Conservation (phyloP, 2,113 vertebrate species). For the rat (Rattus norvegicus) region GRCr8 NC_086031.1:41095501-41096000, state of each 20-base stretch:
- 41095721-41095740: neutral
- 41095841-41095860: neutral
- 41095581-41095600: neutral
- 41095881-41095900: neutral
- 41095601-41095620: neutral
- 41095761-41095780: neutral
- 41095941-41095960: neutral
- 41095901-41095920: neutral
- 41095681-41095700: neutral
- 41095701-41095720: neutral
- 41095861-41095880: neutral
- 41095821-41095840: neutral
- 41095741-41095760: neutral
- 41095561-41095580: neutral
- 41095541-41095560: neutral
- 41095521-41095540: neutral
- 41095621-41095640: neutral
- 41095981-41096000: neutral
- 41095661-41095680: neutral
- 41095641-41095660: neutral
- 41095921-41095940: neutral
- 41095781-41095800: neutral
- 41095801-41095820: neutral
- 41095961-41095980: neutral
- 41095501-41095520: neutral